These are phyloP conservation scores for Vulpes vulpes DNA, from an alignment of 2,113 vertebrate genomes.

Conservation along the genomic window DNA sequence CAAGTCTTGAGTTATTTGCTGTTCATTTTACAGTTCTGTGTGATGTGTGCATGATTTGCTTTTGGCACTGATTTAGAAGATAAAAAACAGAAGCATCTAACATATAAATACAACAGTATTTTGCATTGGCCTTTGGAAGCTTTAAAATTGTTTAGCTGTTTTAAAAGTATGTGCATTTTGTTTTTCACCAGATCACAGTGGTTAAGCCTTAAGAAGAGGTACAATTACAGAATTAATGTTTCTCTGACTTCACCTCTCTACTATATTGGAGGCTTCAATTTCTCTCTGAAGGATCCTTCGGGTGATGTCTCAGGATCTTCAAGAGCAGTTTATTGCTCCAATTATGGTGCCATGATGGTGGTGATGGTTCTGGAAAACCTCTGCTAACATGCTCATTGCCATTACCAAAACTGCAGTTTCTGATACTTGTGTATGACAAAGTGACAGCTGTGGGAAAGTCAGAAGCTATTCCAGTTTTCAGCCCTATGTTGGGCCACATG, in stretches of 20 bases:
- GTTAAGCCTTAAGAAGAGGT: not conserved
- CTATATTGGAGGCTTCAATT: not conserved
- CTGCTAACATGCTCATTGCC: not conserved
- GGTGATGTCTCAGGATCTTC: not conserved
- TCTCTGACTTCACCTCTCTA: not conserved
- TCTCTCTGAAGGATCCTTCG: not conserved
- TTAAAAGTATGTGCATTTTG: not conserved
- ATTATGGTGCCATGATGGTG: not conserved
- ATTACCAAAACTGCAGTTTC: not conserved
- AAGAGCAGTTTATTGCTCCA: not conserved
- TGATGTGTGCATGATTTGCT: slow-evolving; percentile 52
- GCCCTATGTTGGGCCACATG: not conserved
- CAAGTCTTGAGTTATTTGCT: slow-evolving; percentile 57
- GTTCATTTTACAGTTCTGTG: slow-evolving; percentile 41
- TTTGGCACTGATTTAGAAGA: slow-evolving; percentile 50
- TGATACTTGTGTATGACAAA: not conserved
- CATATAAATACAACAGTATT: slow-evolving; percentile 53
- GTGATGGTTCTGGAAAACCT: slow-evolving; percentile 8
- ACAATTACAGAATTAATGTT: not conserved
- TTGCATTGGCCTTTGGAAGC: slow-evolving; percentile 28
- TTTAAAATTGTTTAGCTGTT: slow-evolving; percentile 21
- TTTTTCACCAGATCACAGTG: not conserved
- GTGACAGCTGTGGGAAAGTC: not conserved
- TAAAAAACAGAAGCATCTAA: slow-evolving; percentile 62
- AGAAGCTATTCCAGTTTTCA: not conserved